A percentile compares a stretch with the other conserved stretches of the same genome.
These are phyloP conservation scores for Tanypteryx hageni DNA, from an alignment of 2,888 invertebrate genomes.

Conservation along the genomic window DNA sequence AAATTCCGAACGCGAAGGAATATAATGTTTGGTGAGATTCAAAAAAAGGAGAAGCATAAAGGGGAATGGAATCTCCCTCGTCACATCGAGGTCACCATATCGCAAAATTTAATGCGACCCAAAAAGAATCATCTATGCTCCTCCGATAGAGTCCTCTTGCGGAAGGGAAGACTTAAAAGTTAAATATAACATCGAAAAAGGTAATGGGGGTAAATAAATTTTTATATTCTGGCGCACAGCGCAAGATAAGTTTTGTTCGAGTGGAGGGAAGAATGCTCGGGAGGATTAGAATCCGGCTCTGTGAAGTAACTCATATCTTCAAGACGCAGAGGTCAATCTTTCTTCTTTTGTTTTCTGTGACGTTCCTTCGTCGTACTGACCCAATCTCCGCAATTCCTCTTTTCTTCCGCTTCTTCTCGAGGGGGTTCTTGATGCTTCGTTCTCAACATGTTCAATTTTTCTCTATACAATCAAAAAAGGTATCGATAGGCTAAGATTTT, in stretches of 20 bases:
- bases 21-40: background rate
- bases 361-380: background rate
- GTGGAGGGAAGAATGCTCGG: conserved; percentile 15
- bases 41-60: background rate
- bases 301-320: conserved; percentile 36
- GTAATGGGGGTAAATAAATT: background rate
- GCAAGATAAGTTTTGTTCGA: conserved; percentile 50
- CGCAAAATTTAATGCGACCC: background rate
- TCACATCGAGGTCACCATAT: conserved; percentile 7
- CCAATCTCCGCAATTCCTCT: background rate
- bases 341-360: background rate
- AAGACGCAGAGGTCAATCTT: background rate
- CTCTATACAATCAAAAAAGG: too few species aligned
- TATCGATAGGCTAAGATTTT: too few species aligned
- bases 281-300: background rate
- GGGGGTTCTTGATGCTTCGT: background rate
- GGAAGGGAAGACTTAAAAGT: background rate
- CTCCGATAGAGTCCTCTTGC: background rate
- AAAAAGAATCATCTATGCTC: background rate
- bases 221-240: conserved; percentile 17
- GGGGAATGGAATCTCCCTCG: background rate
- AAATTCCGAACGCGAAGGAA: too few species aligned
- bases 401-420: background rate
- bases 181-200: background rate
- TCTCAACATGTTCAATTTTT: background rate